phyloP scores from a whole-genome alignment of 1,140 invertebrate genomes.

The Samia ricini region DNA sequence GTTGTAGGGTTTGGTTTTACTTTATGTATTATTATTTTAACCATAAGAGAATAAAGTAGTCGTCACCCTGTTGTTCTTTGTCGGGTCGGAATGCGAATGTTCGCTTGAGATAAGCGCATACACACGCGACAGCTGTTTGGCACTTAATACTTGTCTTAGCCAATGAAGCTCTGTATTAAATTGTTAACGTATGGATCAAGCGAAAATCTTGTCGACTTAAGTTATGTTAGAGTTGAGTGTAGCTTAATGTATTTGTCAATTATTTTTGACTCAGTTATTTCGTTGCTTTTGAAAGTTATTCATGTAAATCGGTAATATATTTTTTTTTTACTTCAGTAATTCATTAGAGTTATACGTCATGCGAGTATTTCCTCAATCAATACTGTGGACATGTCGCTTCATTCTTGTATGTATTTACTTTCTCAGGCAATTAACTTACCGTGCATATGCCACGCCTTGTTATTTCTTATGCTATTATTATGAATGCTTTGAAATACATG shows the following conservation, averaged over 20 bases:
- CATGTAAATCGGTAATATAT: no score
- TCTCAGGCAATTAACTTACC: no score
- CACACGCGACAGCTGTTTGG: constrained; percentile 53
- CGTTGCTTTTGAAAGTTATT: no score
- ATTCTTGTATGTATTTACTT: no score
- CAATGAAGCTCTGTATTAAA: constrained; percentile 40
- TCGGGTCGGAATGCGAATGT: constrained; percentile 43
- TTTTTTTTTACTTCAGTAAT: no score
- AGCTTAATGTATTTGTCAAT: neutral
- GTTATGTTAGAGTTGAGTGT: neutral
- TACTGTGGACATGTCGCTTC: no score
- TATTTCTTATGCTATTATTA: no score
- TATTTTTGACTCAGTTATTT: no score
- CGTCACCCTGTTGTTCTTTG: neutral
- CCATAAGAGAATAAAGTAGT: neutral
- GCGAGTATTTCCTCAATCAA: no score
- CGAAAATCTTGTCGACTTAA: neutral
- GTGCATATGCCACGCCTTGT: no score
- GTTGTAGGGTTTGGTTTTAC: neutral
- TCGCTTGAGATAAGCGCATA: constrained; percentile 48
- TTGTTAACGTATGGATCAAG: constrained; percentile 28
- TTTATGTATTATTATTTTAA: neutral
- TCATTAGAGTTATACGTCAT: no score
- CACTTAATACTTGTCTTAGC: constrained; percentile 54
- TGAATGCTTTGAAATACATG: no score